phyloP scores from a whole-genome alignment of 2,113 vertebrate genomes.

The Pseudonaja textilis region DNA sequence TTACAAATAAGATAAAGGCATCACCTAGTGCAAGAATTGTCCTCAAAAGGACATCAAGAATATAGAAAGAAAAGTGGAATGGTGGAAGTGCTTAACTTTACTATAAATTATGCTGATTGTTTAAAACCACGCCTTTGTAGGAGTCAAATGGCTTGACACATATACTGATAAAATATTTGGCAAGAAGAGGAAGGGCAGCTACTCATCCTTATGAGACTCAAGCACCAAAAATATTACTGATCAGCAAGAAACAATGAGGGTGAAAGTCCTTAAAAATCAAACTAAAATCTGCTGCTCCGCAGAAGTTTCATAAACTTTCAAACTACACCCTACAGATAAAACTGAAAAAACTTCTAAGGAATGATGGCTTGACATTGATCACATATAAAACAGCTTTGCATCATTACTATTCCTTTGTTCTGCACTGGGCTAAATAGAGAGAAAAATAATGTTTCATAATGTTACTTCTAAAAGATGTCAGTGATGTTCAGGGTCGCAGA shows the following conservation, averaged over 20 bases:
- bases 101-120: background rate
- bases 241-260: background rate
- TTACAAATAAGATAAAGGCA: background rate
- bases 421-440: background rate
- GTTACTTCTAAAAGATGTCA: background rate
- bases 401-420: background rate
- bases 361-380: background rate
- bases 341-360: background rate
- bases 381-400: background rate
- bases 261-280: background rate
- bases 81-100: background rate
- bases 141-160: background rate
- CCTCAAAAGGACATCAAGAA: background rate
- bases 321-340: background rate
- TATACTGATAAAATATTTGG: too few relatives aligned
- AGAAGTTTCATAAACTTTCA: background rate
- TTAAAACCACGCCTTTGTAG: background rate
- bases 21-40: background rate
- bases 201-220: background rate
- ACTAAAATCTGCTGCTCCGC: background rate
- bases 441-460: background rate
- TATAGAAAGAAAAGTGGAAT: background rate
- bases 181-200: background rate
- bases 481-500: background rate
- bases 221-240: background rate